These are phyloP conservation scores for Sepiola atlantica DNA, from an alignment of 2,888 invertebrate genomes.

Conservation along the genomic window DNA sequence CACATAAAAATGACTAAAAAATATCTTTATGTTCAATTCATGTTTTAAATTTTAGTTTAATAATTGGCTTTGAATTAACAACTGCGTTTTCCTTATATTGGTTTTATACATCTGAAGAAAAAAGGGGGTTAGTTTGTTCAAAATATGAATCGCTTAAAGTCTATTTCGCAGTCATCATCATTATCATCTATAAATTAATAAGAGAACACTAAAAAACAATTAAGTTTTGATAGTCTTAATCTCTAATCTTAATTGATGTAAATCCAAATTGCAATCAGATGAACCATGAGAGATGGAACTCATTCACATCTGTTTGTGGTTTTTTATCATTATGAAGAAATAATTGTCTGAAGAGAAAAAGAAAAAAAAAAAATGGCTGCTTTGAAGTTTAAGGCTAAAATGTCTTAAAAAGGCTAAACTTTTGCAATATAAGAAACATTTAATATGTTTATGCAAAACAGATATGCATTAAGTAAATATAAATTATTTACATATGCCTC, in stretches of 20 bases:
- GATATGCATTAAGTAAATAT: background rate
- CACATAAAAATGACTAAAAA: too few species aligned
- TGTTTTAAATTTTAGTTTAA: too few species aligned
- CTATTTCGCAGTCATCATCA: too few species aligned
- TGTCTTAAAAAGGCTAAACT: background rate
- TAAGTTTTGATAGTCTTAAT: background rate
- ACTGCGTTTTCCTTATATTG: too few species aligned
- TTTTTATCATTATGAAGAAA: background rate
- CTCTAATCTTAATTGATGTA: background rate
- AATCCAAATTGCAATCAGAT: background rate
- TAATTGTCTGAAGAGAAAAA: background rate
- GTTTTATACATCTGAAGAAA: too few species aligned
- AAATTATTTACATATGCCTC: background rate
- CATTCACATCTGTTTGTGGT: background rate
- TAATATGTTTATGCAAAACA: background rate
- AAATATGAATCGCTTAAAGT: too few species aligned
- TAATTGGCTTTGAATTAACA: too few species aligned
- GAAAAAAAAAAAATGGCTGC: background rate
- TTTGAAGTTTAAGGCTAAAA: background rate
- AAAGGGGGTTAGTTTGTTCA: too few species aligned
- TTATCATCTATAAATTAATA: background rate
- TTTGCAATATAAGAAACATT: background rate
- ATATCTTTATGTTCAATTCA: too few species aligned
- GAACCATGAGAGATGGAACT: too few species aligned
- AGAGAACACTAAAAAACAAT: background rate